phyloP scores from a whole-genome alignment of 2,888 invertebrate genomes.

The Aproaerema taeniolella region DNA sequence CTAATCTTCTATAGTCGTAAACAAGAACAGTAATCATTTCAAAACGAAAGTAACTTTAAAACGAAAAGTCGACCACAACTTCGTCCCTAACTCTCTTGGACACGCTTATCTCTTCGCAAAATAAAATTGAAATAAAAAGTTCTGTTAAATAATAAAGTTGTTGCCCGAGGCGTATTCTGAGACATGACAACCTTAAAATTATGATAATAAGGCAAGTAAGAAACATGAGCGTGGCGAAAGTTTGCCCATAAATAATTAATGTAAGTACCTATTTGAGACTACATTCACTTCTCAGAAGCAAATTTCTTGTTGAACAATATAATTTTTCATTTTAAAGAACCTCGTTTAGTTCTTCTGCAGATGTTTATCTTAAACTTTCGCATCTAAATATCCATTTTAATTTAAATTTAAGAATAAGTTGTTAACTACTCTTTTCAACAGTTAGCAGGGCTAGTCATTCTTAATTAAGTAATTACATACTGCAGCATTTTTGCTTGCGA shows the following conservation, averaged over 20 bases:
- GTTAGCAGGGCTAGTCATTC: too few species aligned
- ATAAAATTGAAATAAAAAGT: constrained; percentile 27
- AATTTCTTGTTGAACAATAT: constrained; percentile 3
- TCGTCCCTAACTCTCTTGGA: too few species aligned
- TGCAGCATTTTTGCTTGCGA: too few species aligned
- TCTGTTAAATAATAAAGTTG: constrained; percentile 42
- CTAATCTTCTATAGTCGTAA: too few species aligned
- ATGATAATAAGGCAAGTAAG: constrained; percentile 54
- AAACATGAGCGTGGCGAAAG: constrained; percentile 39
- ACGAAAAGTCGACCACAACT: not conserved
- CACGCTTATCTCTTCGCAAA: constrained; percentile 2
- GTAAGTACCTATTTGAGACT: constrained; percentile 5
- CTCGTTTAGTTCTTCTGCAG: too few species aligned
- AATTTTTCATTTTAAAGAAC: too few species aligned
- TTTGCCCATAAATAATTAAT: constrained; percentile 47
- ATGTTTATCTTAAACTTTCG: too few species aligned
- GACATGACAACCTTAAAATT: constrained; percentile 52
- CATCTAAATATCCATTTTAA: too few species aligned
- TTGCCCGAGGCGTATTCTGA: constrained; percentile 24
- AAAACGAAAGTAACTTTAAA: not conserved
- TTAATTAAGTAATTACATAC: too few species aligned
- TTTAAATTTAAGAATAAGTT: too few species aligned
- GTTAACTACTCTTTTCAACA: too few species aligned
- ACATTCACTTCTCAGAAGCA: constrained; percentile 4
- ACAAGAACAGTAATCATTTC: too few species aligned